Evolutionary conservation across 2,888 invertebrate genomes (phyloP), one percentile per base, ranked within the genome.

Genomic region (Coelopa pilipes): DNA sequence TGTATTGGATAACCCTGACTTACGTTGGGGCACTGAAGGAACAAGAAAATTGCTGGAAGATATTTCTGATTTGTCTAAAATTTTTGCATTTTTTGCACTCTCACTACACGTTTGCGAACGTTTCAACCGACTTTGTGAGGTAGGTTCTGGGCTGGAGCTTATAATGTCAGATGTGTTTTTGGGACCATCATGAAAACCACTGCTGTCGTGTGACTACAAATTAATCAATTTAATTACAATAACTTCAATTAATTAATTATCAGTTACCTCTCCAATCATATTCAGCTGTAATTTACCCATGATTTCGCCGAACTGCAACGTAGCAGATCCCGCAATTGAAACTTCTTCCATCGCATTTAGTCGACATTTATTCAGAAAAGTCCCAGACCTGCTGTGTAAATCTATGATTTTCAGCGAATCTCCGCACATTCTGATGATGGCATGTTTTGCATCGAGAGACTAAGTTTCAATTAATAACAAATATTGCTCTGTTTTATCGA

Each of bases 401-500:
- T 81, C 81, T 13, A 75, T 71, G 60, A 81, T 70, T 46, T 73
- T 77, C 1, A 70, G 71, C 34, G 70, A 62, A 21, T 75, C 71
- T 1, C 53, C 49, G 19, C 62, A 57, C 0, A 77, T 72, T 50
- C 76, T 76, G 11, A 81, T 68, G 21, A 79, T 53, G 15, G 80
- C 79, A 73, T 81, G 81, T 21, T 78, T 79, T 1, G 70, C 55
- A 63, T 79, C 79, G 9, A 81, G 66, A 19, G 77, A 73, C 81
- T 78, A 63, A 45, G 46, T 45, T 17, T 15, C 15, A 50, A 13
- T 62, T 15, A 62, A 13, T 5, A 34, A 62, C n/a, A 45, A 11
- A 15, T 13, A 13, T 19, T 13, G 11, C 13, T 15, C 34, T 13
- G 4, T 5, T 1, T 34, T 24, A 13, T 49, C 49, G 10, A 13